Base-by-base conservation (phyloP, 2,113 vertebrate genomes). In the Centropristis striata region DNA sequence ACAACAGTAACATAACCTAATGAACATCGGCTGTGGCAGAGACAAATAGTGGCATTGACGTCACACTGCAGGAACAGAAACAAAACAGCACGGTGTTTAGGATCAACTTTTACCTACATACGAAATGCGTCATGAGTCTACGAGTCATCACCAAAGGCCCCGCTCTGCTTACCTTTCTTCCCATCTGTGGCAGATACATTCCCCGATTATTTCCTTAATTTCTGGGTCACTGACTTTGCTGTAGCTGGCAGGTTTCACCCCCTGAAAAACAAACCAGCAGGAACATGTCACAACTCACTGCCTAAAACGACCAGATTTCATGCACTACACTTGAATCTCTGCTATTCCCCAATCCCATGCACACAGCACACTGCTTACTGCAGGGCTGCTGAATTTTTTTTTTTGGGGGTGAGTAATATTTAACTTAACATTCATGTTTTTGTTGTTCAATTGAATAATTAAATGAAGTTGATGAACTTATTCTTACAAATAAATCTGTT, bases 151-250 rank as follows among this genome's bases (percentile, higher is more conserved):
- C 16, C 50, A 57, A 15, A 60, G 15, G 13, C 61, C 13, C 9
- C 25, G 72, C 6, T 32, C n/a, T 9, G 93, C 97, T 95, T 87
- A 99, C 98, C 98, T 97, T 88, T 99, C 97, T 86, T 98, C 97
- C 93, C 97, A 96, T 81, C 95, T 96, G 93, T 99, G 97, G 92
- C 98, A 97, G 93, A 99, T 99, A 74, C 98, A 99, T 86, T 99
- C 98, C 4, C 98, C 98, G 68, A 99, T 99, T 90, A 99, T 99
- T 92, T 99, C 98, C 86, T 99, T 99, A 70, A 99, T 98, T 95
- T 99, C 98, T 50, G 98, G 98, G 82, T 98, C 97, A 0, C 95
- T 95, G 75, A 99, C 97, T 93, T 99, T 99, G 85, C 95, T 93
- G 91, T 96, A 99, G 91, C 98, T 99, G 87, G 97, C 98, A 66